These are phyloP conservation scores for Fundulus diaphanus DNA, from an alignment of 2,797 vertebrate genomes.

Conservation along the genomic window DNA sequence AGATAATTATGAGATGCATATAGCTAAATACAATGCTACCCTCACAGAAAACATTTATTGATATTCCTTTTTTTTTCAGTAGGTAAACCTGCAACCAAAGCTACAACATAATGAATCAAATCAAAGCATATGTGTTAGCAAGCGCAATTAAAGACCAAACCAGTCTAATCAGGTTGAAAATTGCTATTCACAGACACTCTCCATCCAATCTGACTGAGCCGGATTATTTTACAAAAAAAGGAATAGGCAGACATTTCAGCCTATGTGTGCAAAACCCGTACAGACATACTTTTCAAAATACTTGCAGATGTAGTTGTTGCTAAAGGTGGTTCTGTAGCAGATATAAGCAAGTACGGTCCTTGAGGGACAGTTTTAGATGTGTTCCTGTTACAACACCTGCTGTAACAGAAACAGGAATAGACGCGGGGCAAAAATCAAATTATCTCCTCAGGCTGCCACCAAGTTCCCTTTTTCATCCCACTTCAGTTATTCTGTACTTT, in stretches of 20 bases:
- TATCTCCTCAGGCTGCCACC: neutral
- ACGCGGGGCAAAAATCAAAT: neutral
- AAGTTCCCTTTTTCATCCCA: neutral
- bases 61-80: no score
- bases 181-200: neutral
- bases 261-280: neutral
- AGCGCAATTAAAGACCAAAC: neutral
- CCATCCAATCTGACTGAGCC: neutral
- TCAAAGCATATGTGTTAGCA: neutral
- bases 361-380: neutral
- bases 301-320: neutral
- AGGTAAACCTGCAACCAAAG: neutral
- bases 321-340: neutral
- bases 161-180: neutral
- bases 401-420: no score
- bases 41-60: neutral
- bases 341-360: neutral
- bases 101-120: neutral
- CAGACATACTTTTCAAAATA: neutral
- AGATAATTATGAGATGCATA: neutral
- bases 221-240: neutral
- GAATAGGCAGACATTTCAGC: neutral
- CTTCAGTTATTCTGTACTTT: neutral
- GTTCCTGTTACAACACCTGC: neutral
- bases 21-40: neutral